phyloP scores from a whole-genome alignment of 2,888 invertebrate species.

The Drosophila pseudotalamancana region DNA sequence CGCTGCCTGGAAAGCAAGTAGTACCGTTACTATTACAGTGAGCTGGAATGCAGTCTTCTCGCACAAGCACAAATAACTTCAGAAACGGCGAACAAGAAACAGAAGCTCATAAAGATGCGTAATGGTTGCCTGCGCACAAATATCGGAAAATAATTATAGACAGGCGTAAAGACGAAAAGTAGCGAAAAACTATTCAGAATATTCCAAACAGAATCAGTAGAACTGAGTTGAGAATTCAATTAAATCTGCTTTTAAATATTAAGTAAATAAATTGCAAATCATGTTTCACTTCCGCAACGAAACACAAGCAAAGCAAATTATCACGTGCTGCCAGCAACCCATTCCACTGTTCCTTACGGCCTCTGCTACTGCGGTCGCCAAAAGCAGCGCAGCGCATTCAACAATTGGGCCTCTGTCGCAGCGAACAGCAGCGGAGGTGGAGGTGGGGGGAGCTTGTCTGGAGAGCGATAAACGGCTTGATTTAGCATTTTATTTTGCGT shows the following conservation, averaged over 20 bases:
- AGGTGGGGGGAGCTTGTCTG: slow-evolving; percentile 5
- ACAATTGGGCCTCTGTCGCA: slow-evolving; percentile 63
- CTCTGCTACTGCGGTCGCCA: slow-evolving; percentile 20
- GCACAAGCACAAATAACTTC: slow-evolving; percentile 21
- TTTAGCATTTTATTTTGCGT: slow-evolving; percentile 56
- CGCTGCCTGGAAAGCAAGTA: not conserved
- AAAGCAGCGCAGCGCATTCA: slow-evolving; percentile 65
- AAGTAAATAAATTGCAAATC: not conserved
- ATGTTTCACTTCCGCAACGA: not conserved
- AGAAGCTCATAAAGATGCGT: slow-evolving; percentile 83
- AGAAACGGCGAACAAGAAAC: slow-evolving; percentile 35
- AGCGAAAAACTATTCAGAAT: not conserved
- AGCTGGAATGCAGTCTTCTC: slow-evolving; percentile 20
- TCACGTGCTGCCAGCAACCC: slow-evolving; percentile 37
- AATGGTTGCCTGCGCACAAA: slow-evolving; percentile 83
- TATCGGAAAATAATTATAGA: slow-evolving; percentile 82
- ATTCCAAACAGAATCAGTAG: not conserved
- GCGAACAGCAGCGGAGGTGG: not conserved
- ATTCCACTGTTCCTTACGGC: slow-evolving; percentile 20
- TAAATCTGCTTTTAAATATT: not conserved
- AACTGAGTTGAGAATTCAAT: not conserved
- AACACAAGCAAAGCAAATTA: slow-evolving; percentile 15
- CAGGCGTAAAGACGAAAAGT: slow-evolving; percentile 3
- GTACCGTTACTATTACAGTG: not conserved
- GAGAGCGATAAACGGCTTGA: slow-evolving; percentile 71